Evolutionary conservation across 1,140 invertebrate genomes (phyloP).

Genomic region (Leptonema lineaticorne): DNA sequence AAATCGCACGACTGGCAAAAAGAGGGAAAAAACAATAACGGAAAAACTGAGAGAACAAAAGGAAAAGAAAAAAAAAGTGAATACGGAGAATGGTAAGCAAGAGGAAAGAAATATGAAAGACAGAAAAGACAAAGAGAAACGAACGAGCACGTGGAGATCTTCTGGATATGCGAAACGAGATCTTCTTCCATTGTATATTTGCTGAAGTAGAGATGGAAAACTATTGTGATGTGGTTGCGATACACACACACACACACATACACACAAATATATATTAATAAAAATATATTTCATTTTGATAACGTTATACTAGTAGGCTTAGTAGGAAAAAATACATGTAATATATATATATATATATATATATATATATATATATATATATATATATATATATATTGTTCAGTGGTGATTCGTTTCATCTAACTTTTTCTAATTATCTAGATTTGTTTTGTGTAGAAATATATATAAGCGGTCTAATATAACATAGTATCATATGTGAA

Average conservation of each 20-base stretch:
- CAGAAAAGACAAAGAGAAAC: conserved; percentile 11
- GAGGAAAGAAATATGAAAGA: conserved; percentile 23
- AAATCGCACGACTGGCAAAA: too few relatives aligned
- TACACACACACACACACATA: neutral
- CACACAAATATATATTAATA: neutral
- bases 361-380: too few relatives aligned
- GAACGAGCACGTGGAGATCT: conserved; percentile 15
- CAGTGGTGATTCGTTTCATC: neutral
- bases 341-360: too few relatives aligned
- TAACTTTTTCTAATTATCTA: neutral
- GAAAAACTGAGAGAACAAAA: neutral
- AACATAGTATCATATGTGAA: neutral
- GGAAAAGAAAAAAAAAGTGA: neutral
- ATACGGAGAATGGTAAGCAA: too few relatives aligned
- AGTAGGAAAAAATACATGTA: too few relatives aligned
- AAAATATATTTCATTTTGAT: neutral
- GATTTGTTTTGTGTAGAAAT: neutral
- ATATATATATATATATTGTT: neutral
- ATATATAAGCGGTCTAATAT: too few relatives aligned
- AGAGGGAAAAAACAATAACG: conserved; percentile 12
- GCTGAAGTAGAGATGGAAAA: conserved; percentile 15
- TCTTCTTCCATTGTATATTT: conserved; percentile 23
- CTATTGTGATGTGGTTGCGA: conserved; percentile 5
- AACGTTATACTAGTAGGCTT: neutral
- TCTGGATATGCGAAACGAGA: conserved; percentile 25